phyloP scores from a whole-genome alignment of 1,140 invertebrate species.

The Lethrus apterus region DNA sequence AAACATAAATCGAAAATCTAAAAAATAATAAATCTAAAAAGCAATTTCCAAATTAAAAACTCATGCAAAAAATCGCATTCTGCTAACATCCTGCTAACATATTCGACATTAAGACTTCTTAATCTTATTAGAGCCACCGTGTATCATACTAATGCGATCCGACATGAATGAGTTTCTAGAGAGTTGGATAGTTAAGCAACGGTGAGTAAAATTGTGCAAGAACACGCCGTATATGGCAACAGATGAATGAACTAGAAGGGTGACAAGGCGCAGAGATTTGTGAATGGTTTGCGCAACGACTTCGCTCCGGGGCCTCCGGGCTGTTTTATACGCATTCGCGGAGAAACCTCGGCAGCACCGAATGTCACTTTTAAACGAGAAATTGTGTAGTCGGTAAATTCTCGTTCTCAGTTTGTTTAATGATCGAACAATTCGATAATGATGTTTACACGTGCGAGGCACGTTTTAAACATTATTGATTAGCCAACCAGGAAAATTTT shows the following conservation, averaged over 20 bases:
- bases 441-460: background rate
- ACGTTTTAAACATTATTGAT: background rate
- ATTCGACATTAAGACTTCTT: too few relatives aligned
- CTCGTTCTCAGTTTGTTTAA: background rate
- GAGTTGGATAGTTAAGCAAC: constrained; percentile 20
- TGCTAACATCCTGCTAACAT: too few relatives aligned
- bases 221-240: constrained; percentile 22
- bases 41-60: too few relatives aligned
- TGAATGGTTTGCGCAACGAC: constrained; percentile 22
- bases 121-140: too few relatives aligned
- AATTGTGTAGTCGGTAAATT: background rate
- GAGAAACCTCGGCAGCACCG: background rate
- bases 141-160: too few relatives aligned
- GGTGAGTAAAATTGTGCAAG: constrained; percentile 25
- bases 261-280: constrained; percentile 23
- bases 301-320: background rate
- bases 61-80: too few relatives aligned
- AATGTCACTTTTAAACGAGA: background rate
- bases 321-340: background rate
- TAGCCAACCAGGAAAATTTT: too few relatives aligned
- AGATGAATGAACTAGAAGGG: constrained; percentile 25
- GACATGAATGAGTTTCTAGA: constrained; percentile 25
- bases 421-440: background rate
- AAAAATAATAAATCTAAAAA: too few relatives aligned
- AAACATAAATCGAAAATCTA: too few relatives aligned